A percentile compares a stretch with the other conserved stretches of the same genome.
These are phyloP conservation scores for Florisuga fusca DNA, from an alignment of 2,797 vertebrate species.

Conservation along the genomic window DNA sequence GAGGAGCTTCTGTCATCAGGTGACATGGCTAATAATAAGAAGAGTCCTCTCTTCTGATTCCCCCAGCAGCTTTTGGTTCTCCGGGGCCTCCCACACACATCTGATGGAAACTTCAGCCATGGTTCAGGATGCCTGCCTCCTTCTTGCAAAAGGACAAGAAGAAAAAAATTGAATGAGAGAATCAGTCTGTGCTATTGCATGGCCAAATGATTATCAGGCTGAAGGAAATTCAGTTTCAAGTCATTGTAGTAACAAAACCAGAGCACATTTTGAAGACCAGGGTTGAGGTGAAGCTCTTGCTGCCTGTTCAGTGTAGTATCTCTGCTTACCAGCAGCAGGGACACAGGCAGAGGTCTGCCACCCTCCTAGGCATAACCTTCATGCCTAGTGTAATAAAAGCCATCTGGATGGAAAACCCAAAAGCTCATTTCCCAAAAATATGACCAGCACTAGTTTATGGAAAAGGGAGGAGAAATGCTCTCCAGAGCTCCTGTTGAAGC, in stretches of 20 bases:
- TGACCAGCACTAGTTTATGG: not conserved
- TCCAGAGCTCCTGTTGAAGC: not conserved
- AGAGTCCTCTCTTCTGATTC: not conserved
- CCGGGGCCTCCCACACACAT: rapidly evolving
- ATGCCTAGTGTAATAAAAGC: not conserved
- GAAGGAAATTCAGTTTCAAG: not conserved
- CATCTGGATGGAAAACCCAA: not conserved
- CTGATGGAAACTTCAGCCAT: not conserved
- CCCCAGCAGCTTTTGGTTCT: not conserved
- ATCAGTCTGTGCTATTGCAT: not conserved
- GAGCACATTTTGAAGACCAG: not conserved
- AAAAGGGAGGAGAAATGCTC: not conserved
- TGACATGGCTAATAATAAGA: constrained; percentile 11
- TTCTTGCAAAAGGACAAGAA: not conserved
- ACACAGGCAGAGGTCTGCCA: not conserved
- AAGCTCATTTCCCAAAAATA: not conserved
- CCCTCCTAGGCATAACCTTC: not conserved
- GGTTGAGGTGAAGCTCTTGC: not conserved
- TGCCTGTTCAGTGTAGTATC: not conserved
- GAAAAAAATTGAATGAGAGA: not conserved
- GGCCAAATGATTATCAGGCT: not conserved
- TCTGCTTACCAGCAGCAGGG: not conserved
- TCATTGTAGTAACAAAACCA: not conserved
- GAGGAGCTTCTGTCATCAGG: not conserved
- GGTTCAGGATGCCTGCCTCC: not conserved